Percentiles rank a stretch among this genome's conserved stretches.
These are phyloP conservation scores for Aleiodes alternator DNA, from an alignment of 2,888 invertebrate genomes.

Conservation along the genomic window DNA sequence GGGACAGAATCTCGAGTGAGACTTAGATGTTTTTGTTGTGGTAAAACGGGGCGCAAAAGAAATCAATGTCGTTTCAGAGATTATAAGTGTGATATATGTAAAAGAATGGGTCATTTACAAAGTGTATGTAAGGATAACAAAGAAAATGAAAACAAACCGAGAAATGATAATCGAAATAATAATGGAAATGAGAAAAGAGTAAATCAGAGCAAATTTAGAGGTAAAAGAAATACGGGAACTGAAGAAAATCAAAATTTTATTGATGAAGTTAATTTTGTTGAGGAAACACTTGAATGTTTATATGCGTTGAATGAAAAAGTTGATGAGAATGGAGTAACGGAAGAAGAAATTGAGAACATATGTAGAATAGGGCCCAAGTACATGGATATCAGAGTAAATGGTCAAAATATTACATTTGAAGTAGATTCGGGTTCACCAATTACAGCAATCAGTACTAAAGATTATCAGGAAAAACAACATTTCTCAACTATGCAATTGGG, in stretches of 20 bases:
- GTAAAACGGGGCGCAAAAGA: slow-evolving; percentile 6
- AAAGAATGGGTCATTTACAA: slow-evolving; percentile 32
- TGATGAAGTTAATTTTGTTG: slow-evolving; percentile 31
- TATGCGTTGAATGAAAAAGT: too few species aligned
- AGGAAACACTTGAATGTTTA: slow-evolving; percentile 24
- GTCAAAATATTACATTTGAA: neutral
- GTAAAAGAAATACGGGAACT: neutral
- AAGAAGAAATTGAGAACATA: neutral
- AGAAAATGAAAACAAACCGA: slow-evolving; percentile 13
- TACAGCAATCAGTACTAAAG: neutral
- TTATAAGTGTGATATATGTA: slow-evolving; percentile 40
- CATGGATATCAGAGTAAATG: neutral
- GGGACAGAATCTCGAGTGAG: neutral
- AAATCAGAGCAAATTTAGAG: neutral
- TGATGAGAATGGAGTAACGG: neutral
- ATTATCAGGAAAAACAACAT: neutral
- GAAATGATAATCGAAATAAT: neutral
- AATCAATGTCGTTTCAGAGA: slow-evolving; percentile 33
- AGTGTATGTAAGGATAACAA: slow-evolving; percentile 35
- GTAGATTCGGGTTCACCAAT: slow-evolving; percentile 5
- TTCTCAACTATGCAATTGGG: neutral
- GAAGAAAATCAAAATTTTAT: slow-evolving; percentile 36
- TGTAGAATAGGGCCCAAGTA: neutral
- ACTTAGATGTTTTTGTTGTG: slow-evolving; percentile 34
- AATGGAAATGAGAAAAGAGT: neutral